Base-by-base conservation (phyloP, 2,113 vertebrate species). In the Urocitellus parryii region DNA sequence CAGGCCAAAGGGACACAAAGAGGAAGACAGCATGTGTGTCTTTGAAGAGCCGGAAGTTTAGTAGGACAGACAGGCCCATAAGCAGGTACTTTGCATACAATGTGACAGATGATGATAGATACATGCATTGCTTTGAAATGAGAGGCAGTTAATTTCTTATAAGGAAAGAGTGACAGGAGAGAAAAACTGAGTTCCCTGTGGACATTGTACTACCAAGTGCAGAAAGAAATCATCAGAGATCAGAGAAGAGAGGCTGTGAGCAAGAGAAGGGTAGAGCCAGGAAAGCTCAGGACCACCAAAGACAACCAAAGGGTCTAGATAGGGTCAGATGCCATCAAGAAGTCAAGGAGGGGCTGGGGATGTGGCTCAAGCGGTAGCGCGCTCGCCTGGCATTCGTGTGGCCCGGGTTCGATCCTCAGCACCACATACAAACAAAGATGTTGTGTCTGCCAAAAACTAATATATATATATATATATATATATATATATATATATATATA, bases 71-170 rank as follows among this genome's bases (percentile, higher is more conserved):
- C 1, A 48, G 70, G 65, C 39, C 80, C 74, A 2, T 27, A 34
- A 80, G 58, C 18, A 86, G 89, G 86, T 63, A 65, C 58, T 79
- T 91, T 77, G 87, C 34, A 56, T 79, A 25, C 18, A 73, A 18
- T 61, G 16, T 89, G 93, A 90, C 72, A 83, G 63, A 61, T 56
- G 53, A 51, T 83, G 53, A 95, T 32, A 70, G 39, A 90, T 37
- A 81, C 24, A 56, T 9, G 53, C 22, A 22, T 10, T 87, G 89
- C 87, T 90, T 87, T 92, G 90, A 92, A 80, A 73, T 68, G 37
- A 92, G 70, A 87, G 77, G 72, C 27, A 77, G 84, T 85, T 81
- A 78, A 93, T 96, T 89, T 94, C 89, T 87, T 94, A n/a, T 0
- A 37, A 3, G 65, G 74, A 65, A 91, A 91, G 65, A 95, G 79